Evolutionary conservation across 2,888 invertebrate genomes (phyloP), one percentile per base, ranked within the genome.

Genomic region (Cepaea hortensis): DNA sequence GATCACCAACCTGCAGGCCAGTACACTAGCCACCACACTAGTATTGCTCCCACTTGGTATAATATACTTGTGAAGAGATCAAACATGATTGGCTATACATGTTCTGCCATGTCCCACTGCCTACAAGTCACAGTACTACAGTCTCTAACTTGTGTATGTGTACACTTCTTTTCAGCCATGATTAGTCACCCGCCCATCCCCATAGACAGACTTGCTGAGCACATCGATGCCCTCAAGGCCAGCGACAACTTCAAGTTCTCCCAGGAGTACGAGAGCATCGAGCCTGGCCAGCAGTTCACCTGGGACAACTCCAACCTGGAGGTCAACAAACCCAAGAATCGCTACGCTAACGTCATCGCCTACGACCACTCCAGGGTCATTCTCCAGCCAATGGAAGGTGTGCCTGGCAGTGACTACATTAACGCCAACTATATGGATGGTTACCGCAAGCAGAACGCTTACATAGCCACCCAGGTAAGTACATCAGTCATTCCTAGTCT

Each of bases 341-440:
- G 99, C 81, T 99, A 99, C 94, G 99, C 99, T 50, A 99, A 99
- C 94, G 99, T 99, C 0, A 98, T 99, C 84, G 99, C 99, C 9
- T 99, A 99, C 94, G 99, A 99, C 94, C 99, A 99, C 93, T 98
- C 99, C 83, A 96, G 99, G 62, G 99, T 99, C 4, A 97, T 98
- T 89, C 96, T 99, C n/a, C 97, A 98, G 90, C 96, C 97, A 0
- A 92, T 97, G 88, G 98, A 99, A 90, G 97, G 97, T 6, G 96
- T 97, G 48, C 96, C 97, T 0, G 99, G 99, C 79, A 97, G 97
- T 90, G 99, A 99, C 94, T 99, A 99, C 94, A 98, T 99, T 91
- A 99, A 99, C 95, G 98, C 99, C 85, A 99, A 99, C 95, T 99
- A 98, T 95, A 99, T 99, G 95, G 99, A 99, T 95, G 99, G 99